Percentiles rank a stretch among this genome's conserved stretches.
These are phyloP conservation scores for Nyctibius bracteatus DNA, from an alignment of 2,113 vertebrate genomes.

Conservation along the genomic window DNA sequence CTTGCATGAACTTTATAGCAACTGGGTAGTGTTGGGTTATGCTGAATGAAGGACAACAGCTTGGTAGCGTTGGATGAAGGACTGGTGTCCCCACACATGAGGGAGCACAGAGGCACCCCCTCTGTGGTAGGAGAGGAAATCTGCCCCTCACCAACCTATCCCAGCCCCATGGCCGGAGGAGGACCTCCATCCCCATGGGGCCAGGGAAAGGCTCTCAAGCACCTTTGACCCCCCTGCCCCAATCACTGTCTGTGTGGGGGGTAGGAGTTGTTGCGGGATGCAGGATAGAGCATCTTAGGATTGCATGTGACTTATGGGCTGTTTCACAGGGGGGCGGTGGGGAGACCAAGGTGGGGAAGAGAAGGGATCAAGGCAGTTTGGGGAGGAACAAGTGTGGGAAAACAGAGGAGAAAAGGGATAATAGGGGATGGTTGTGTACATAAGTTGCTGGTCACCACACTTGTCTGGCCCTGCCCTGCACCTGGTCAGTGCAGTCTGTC, in stretches of 20 bases:
- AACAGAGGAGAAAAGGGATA: background rate
- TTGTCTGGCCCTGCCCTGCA: background rate
- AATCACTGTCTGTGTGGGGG: background rate
- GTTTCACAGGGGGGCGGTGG: rapidly evolving
- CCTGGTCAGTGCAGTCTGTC: rapidly evolving
- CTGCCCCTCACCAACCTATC: background rate
- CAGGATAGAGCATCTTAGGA: background rate
- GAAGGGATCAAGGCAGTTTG: background rate
- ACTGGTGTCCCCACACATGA: rapidly evolving
- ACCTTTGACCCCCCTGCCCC: background rate
- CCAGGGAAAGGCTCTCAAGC: rapidly evolving
- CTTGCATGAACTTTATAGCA: background rate
- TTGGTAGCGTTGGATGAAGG: background rate
- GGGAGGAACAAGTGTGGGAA: background rate
- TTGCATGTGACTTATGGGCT: rapidly evolving
- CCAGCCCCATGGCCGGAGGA: rapidly evolving
- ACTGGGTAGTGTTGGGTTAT: background rate
- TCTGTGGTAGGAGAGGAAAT: background rate
- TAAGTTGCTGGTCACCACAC: rapidly evolving
- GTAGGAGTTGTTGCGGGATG: rapidly evolving
- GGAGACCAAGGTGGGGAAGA: background rate
- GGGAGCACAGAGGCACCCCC: background rate
- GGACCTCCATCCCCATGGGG: rapidly evolving
- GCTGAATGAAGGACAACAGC: background rate
- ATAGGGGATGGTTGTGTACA: background rate